Base-by-base conservation (phyloP, 2,797 vertebrate species). In the Danio choprae region DNA sequence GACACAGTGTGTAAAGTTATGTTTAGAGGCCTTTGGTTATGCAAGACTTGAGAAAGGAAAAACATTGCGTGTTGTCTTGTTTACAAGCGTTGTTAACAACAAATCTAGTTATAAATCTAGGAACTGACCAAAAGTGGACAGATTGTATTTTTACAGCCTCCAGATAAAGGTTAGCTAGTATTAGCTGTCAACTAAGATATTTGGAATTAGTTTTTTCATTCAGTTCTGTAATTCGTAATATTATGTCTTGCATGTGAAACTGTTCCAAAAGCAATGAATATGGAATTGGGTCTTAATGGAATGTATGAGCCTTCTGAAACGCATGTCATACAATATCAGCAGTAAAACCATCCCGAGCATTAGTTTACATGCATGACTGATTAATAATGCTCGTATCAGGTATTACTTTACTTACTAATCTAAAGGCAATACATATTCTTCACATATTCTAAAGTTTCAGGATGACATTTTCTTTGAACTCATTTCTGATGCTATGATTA, bases 371-470 rank as follows among this genome's bases (percentile, higher is more conserved):
- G 22, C 15, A 38, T 11, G 5, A 51, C 65, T 69, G 10, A 51
- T 43, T 16, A 29, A 22, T 22, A 29, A 48, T 3, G 15, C 2
- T 16, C 16, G 29, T 10, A 48, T 46, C 38, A 44, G 18, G 13
- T 9, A 29, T 29, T 29, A 29, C 29, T 29, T 72, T 22, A 40
- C 48, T 48, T 53, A 6, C 16, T 22, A 41, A 50, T 58, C 4
- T 2, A 6, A 70, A 10, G 13, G 43, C 3, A 15, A 50, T 60
- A 13, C 29, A 20, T 71, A 22, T 41, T 55, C 16, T 18, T 41
- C 18, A 72, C 41, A 29, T 72, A 8, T 73, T 22, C 58, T 58
- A 29, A 5, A 10, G 58, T 68, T 58, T 68, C 44, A 44, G 15
- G 9, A 44, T n/a, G 13, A 53, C 40, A 20, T 70, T 70, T 73